These are phyloP conservation scores for Ostrea denselamellosa DNA, from an alignment of 1,140 invertebrate species.

Conservation along the genomic window DNA sequence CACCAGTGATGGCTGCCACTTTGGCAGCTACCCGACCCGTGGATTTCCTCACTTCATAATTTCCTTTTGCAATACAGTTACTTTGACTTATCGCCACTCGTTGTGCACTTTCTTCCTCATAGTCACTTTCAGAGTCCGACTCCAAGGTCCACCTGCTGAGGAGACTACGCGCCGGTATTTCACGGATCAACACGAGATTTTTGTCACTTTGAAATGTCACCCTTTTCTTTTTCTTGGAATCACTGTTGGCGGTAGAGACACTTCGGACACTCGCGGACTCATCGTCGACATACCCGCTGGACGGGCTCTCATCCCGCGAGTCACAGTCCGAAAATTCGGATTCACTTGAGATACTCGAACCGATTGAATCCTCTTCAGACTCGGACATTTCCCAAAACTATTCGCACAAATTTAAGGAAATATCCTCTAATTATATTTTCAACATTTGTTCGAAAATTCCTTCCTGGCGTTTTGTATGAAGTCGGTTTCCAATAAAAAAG, in stretches of 20 bases:
- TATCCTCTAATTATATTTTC: neutral
- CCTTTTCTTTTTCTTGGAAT: conserved; percentile 47
- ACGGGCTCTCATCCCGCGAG: conserved; percentile 41
- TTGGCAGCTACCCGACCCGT: conserved; percentile 10
- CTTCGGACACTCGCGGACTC: conserved; percentile 22
- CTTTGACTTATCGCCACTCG: neutral
- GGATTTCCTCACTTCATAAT: conserved; percentile 41
- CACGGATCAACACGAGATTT: conserved; percentile 49
- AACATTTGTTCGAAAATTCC: neutral
- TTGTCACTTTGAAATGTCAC: conserved; percentile 48
- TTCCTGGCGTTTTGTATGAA: neutral
- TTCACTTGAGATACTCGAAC: neutral
- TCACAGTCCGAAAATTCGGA: conserved; percentile 35
- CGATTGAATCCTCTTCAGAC: conserved; percentile 10
- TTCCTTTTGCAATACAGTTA: conserved; percentile 40
- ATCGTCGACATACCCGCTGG: conserved; percentile 42
- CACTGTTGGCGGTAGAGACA: conserved; percentile 21
- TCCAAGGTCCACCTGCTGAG: neutral
- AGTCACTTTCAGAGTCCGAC: conserved; percentile 28
- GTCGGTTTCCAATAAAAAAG: neutral
- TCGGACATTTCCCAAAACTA: neutral
- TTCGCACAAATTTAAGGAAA: neutral
- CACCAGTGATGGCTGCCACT: conserved; percentile 46
- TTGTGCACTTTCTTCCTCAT: neutral
- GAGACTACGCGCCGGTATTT: conserved; percentile 44